phyloP scores from a whole-genome alignment of 2,797 vertebrate genomes.

The Silurus lanzhouensis region DNA sequence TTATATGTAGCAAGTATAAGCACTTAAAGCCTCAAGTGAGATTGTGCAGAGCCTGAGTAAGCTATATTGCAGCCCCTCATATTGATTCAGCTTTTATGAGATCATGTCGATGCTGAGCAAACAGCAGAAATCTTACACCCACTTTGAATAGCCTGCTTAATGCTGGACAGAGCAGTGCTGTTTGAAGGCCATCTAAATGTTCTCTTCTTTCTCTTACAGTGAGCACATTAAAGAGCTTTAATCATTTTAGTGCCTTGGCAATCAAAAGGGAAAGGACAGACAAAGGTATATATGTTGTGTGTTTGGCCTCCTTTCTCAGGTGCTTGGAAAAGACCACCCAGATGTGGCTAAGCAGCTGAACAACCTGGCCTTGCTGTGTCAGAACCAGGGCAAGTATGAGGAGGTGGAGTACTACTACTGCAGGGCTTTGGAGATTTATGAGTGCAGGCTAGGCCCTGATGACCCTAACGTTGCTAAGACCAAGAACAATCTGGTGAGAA shows the following conservation, averaged over 20 bases:
- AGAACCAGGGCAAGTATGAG: conserved; percentile 98
- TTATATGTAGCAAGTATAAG: not conserved
- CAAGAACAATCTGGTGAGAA: conserved; percentile 95
- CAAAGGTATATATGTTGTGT: not conserved
- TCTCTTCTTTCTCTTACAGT: not conserved
- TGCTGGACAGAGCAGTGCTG: conserved; percentile 25
- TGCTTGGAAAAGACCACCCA: conserved; percentile 93
- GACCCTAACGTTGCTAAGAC: conserved; percentile 97
- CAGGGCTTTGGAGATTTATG: conserved; percentile 94
- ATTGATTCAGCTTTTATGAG: conserved; percentile 65
- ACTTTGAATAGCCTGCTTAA: conserved; percentile 30
- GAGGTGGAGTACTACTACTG: conserved; percentile 98
- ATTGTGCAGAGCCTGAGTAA: conserved; percentile 53
- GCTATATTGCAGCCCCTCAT: conserved; percentile 40
- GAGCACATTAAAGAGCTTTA: not conserved
- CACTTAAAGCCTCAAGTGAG: conserved; percentile 6
- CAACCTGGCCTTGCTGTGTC: conserved; percentile 95
- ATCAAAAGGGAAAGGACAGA: not conserved
- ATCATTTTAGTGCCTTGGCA: not conserved
- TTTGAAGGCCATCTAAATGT: not conserved
- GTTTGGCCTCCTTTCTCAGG: conserved; percentile 69
- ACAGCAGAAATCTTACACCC: conserved; percentile 46
- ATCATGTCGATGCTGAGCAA: conserved; percentile 45
- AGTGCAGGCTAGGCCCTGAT: conserved; percentile 88
- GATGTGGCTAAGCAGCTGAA: conserved; percentile 99